These are phyloP conservation scores for Xylocopa sonorina DNA, from an alignment of 1,140 invertebrate species.

Conservation along the genomic window DNA sequence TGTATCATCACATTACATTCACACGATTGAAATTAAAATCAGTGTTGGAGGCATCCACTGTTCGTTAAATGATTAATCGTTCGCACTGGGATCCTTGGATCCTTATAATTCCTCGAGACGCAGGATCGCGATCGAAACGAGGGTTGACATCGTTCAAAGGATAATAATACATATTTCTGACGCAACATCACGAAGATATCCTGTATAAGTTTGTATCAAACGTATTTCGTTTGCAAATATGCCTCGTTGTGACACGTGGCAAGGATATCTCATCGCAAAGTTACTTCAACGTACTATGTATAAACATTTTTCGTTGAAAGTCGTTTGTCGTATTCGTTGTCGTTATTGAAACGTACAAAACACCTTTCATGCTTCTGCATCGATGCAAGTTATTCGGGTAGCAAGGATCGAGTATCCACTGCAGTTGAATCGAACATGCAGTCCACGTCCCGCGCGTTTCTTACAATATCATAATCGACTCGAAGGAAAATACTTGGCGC, in stretches of 20 bases:
- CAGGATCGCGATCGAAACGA: not conserved
- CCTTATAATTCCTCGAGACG: not conserved
- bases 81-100: too few relatives aligned
- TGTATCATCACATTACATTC: too few relatives aligned
- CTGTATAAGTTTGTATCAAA: too few relatives aligned
- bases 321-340: too few relatives aligned
- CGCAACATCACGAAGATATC: not conserved
- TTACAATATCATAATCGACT: not conserved
- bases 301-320: slow-evolving; percentile 16
- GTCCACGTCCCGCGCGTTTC: not conserved
- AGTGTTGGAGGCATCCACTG: too few relatives aligned
- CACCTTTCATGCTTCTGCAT: too few relatives aligned
- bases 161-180: not conserved
- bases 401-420: too few relatives aligned
- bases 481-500: not conserved
- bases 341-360: too few relatives aligned
- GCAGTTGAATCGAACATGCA: too few relatives aligned
- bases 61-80: not conserved
- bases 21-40: too few relatives aligned
- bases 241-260: not conserved
- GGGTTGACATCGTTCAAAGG: too few relatives aligned
- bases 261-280: not conserved
- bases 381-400: too few relatives aligned
- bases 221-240: not conserved
- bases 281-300: not conserved